These are phyloP conservation scores for Cabera pusaria DNA, from an alignment of 2,888 invertebrate species.

Conservation along the genomic window DNA sequence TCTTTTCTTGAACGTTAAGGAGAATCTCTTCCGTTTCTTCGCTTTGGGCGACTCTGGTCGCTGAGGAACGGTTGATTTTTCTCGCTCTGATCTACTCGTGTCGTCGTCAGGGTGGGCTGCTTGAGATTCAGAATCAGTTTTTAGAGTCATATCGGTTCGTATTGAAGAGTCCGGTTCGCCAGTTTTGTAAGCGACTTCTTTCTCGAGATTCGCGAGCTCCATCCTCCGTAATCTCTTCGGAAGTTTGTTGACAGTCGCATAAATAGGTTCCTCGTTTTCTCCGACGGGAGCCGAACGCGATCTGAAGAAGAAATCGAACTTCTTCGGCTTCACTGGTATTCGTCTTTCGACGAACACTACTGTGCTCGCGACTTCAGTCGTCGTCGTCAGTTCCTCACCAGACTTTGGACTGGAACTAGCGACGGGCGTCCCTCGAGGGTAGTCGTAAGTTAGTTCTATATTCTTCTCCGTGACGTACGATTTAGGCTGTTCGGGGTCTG, in stretches of 20 bases:
- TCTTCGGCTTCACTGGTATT: conserved; percentile 73
- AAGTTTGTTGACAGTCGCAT: conserved; percentile 78
- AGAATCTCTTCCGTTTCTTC: conserved; percentile 75
- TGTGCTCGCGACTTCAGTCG: conserved; percentile 79
- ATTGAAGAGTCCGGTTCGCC: conserved; percentile 70
- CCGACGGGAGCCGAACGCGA: conserved; percentile 79
- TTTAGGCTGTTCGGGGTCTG: conserved; percentile 49
- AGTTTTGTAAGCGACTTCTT: conserved; percentile 72
- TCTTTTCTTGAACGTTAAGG: conserved; percentile 73
- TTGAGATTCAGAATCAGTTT: conserved; percentile 73
- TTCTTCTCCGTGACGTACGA: conserved; percentile 78
- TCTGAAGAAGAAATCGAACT: conserved; percentile 76
- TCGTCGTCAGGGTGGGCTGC: conserved; percentile 69
- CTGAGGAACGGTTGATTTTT: conserved; percentile 65
- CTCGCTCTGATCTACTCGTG: conserved; percentile 73
- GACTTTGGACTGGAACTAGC: conserved; percentile 61
- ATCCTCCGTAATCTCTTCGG: conserved; percentile 75
- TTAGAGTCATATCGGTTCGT: conserved; percentile 66
- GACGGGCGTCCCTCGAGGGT: conserved; percentile 70
- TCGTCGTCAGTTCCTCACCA: conserved; percentile 68
- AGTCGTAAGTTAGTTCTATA: conserved; percentile 77
- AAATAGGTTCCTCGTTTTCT: conserved; percentile 76
- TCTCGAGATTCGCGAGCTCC: conserved; percentile 75
- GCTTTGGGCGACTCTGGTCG: conserved; percentile 73
- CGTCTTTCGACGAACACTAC: conserved; percentile 77